Evolutionary conservation across 2,888 invertebrate species (phyloP).

Genomic region (Sialis lutaria): DNA sequence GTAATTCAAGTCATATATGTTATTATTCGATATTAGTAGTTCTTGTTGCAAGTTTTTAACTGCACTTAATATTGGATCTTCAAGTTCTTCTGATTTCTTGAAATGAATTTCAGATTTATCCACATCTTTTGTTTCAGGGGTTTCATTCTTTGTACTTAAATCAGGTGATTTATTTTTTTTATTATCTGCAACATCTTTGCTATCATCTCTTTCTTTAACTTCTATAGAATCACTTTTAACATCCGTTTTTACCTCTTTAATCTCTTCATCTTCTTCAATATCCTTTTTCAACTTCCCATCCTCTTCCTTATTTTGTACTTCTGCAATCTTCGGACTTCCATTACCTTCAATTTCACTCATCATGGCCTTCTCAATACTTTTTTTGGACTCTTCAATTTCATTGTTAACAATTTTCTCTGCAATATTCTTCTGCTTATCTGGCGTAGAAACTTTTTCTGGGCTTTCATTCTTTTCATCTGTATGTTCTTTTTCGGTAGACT

Average conservation of each 20-base stretch:
- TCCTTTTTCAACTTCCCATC: conserved; percentile 9
- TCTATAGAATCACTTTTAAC: background rate
- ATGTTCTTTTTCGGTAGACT: background rate
- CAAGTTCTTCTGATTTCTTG: background rate
- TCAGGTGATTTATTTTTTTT: conserved; percentile 2
- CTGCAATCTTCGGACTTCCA: background rate
- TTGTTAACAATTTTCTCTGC: background rate
- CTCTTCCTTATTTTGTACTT: conserved; percentile 7
- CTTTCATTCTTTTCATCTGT: conserved; percentile 1
- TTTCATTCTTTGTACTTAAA: background rate
- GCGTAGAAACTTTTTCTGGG: background rate
- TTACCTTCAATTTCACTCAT: background rate
- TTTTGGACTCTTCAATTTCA: conserved; percentile 4
- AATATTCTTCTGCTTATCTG: too few relatives aligned
- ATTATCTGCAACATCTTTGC: conserved; percentile 5
- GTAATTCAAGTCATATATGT: too few relatives aligned
- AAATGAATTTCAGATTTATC: conserved; percentile 1
- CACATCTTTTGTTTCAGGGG: background rate
- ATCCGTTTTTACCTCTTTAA: background rate
- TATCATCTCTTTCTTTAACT: background rate
- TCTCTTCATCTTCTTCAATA: conserved; percentile 4
- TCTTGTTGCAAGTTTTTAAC: too few relatives aligned
- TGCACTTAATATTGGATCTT: too few relatives aligned
- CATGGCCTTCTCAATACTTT: background rate
- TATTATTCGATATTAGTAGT: too few relatives aligned